A percentile compares a stretch with the other conserved stretches of the same genome.
These are phyloP conservation scores for Tyria jacobaeae DNA, from an alignment of 2,888 invertebrate species.

Conservation along the genomic window DNA sequence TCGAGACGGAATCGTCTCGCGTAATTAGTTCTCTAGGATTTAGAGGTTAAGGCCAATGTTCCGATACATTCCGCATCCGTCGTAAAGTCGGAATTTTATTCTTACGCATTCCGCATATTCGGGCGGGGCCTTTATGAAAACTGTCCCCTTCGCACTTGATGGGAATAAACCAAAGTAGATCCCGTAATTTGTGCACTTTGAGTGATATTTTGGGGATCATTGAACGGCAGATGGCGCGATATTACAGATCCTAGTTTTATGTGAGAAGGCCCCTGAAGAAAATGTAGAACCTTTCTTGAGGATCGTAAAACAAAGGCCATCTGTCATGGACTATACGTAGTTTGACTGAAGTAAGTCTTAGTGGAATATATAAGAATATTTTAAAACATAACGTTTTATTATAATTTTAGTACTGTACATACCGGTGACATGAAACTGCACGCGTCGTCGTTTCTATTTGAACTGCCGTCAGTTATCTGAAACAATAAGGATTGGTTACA, in stretches of 20 bases:
- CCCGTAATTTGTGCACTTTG: conserved; percentile 76
- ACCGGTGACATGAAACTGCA: conserved; percentile 50
- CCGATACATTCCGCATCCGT: conserved; percentile 63
- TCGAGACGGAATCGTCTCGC: conserved; percentile 57
- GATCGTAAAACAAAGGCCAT: conserved; percentile 77
- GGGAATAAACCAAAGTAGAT: conserved; percentile 65
- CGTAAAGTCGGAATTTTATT: conserved; percentile 70
- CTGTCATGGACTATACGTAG: conserved; percentile 63
- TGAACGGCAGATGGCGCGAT: conserved; percentile 79
- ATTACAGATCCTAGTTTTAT: conserved; percentile 80
- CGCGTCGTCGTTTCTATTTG: conserved; percentile 28
- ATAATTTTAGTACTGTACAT: conserved; percentile 30
- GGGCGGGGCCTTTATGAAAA: conserved; percentile 69
- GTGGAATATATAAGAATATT: not conserved
- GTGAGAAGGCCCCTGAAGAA: conserved; percentile 64
- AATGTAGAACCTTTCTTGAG: conserved; percentile 62
- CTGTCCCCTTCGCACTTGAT: conserved; percentile 63
- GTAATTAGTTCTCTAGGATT: conserved; percentile 72
- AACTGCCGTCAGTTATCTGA: conserved; percentile 44
- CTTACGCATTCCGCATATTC: conserved; percentile 57
- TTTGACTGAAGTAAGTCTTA: conserved; percentile 40
- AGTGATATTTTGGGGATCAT: conserved; percentile 77
- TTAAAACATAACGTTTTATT: not conserved
- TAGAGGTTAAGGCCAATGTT: conserved; percentile 42
- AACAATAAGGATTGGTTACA: conserved; percentile 37